Conservation (phyloP, 2,797 vertebrate genomes). For the Hydrocynus forskahlii region DNA sequence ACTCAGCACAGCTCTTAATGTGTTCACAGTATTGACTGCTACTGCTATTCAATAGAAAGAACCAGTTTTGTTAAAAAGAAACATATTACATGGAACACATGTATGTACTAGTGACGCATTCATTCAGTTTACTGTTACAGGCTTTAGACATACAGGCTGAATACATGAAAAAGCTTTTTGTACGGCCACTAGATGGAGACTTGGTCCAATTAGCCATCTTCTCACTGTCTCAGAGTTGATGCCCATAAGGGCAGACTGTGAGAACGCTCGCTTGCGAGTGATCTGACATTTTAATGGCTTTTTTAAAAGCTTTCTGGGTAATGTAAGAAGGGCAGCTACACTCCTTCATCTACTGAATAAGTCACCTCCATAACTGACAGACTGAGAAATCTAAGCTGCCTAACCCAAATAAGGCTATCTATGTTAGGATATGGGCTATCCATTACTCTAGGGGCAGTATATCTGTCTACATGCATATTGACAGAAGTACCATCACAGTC, state of each 20-base stretch:
- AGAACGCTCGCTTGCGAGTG: slow-evolving; percentile 19
- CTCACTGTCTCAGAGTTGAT: slow-evolving; percentile 21
- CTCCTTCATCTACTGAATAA: slow-evolving; percentile 5
- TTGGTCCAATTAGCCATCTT: slow-evolving; percentile 42
- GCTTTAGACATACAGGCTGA: not conserved
- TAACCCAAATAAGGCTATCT: slow-evolving; percentile 11
- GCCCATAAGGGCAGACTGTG: slow-evolving; percentile 1
- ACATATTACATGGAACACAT: not conserved
- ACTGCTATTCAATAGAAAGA: not conserved
- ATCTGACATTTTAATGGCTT: slow-evolving; percentile 30
- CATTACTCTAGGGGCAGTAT: not conserved
- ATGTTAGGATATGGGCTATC: not conserved
- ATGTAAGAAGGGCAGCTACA: slow-evolving; percentile 3
- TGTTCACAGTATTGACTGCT: not conserved
- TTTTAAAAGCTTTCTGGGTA: slow-evolving; percentile 20
- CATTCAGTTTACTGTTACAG: too few relatives aligned
- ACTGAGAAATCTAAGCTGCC: not conserved
- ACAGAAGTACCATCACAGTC: not conserved
- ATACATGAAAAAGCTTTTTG: slow-evolving; percentile 13
- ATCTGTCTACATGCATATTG: not conserved
- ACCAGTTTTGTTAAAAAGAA: not conserved
- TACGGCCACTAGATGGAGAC: slow-evolving; percentile 59
- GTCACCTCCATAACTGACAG: slow-evolving; percentile 6
- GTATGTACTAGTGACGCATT: not conserved
- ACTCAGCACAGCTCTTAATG: not conserved